Conservation (phyloP, 2,888 invertebrate genomes). For the Cosmorhoe ocellata region DNA sequence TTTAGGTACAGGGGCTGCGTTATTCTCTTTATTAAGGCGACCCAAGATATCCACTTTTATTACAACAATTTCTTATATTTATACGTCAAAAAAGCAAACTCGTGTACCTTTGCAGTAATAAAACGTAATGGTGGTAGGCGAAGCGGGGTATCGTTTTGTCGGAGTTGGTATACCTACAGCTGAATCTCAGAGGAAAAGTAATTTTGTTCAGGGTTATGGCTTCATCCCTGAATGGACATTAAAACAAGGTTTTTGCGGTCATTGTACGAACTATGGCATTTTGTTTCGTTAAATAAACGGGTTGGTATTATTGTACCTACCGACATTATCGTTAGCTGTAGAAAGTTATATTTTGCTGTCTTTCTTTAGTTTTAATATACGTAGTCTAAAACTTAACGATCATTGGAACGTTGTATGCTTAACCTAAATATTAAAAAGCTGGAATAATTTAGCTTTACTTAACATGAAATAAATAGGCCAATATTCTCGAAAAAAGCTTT, state of each 20-base stretch:
- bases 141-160: slow-evolving; percentile 57
- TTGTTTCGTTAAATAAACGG: slow-evolving; percentile 24
- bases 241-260: slow-evolving; percentile 52
- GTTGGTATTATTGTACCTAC: background rate
- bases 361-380: background rate
- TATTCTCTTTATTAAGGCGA: slow-evolving; percentile 50
- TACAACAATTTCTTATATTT: slow-evolving; percentile 59
- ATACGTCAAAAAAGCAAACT: slow-evolving; percentile 69
- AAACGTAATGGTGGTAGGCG: slow-evolving; percentile 64
- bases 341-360: background rate
- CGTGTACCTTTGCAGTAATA: slow-evolving; percentile 68
- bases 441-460: too few species aligned
- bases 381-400: too few species aligned
- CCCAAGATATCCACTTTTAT: slow-evolving; percentile 57
- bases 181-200: slow-evolving; percentile 59
- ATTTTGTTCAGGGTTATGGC: slow-evolving; percentile 59
- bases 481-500: slow-evolving; percentile 5
- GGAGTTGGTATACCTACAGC: slow-evolving; percentile 37
- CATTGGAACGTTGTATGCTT: too few species aligned
- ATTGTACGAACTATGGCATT: slow-evolving; percentile 41
- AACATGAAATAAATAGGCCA: background rate
- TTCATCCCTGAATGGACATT: slow-evolving; percentile 55
- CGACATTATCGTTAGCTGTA: background rate
- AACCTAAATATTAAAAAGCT: too few species aligned
- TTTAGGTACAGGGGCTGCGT: slow-evolving; percentile 39